A percentile compares a stretch with the other conserved stretches of the same genome.
These are phyloP conservation scores for Ptiloglossa arizonensis DNA, from an alignment of 1,140 invertebrate species.

Conservation along the genomic window DNA sequence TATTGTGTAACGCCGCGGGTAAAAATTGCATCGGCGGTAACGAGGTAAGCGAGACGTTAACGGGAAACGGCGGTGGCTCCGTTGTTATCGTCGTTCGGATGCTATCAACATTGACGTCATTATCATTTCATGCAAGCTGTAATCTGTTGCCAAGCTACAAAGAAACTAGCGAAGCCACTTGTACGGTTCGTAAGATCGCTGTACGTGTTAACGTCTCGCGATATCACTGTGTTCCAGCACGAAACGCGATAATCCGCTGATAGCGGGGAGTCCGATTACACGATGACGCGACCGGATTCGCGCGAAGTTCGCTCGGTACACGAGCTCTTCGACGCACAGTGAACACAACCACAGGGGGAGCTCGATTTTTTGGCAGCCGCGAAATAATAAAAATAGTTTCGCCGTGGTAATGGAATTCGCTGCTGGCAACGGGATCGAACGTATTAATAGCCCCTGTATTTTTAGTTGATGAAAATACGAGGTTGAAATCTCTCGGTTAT, in stretches of 20 bases:
- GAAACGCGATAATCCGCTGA: constrained; percentile 37
- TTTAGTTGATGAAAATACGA: constrained; percentile 16
- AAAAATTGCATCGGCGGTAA: background rate
- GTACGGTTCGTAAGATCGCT: background rate
- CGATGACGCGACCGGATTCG: background rate
- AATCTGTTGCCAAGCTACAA: background rate
- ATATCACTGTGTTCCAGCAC: constrained; percentile 6
- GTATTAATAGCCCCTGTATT: constrained; percentile 39
- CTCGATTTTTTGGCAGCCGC: constrained; percentile 25
- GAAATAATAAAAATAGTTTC: constrained; percentile 43
- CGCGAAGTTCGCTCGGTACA: background rate
- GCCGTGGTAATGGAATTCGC: constrained; percentile 29
- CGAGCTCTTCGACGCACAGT: background rate
- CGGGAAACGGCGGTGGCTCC: background rate
- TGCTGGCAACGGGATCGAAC: constrained; percentile 12
- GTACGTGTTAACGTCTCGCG: background rate
- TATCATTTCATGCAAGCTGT: constrained; percentile 4
- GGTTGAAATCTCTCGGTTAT: background rate
- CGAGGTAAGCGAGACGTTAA: background rate
- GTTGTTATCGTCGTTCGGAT: background rate
- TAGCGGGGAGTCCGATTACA: constrained; percentile 21
- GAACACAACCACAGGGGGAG: background rate
- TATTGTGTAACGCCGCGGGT: too few species aligned
- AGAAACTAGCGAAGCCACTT: background rate
- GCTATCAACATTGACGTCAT: background rate